Evolutionary conservation across 2,888 invertebrate species (phyloP), one percentile per base, ranked within the genome.

Genomic region (Drosophila villosipedis): DNA sequence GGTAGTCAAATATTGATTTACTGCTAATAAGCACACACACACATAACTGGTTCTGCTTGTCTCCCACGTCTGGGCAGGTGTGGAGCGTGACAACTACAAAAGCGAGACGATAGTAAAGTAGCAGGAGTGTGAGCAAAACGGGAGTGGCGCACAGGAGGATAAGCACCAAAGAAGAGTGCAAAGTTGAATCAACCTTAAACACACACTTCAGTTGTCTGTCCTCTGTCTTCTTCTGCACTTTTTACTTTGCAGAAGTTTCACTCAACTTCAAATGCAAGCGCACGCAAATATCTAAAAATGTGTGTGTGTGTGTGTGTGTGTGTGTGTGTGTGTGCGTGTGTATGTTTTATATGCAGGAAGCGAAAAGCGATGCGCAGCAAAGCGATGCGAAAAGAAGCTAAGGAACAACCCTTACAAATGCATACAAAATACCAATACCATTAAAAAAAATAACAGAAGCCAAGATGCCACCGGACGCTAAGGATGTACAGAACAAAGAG

Each of bases 121-220:
- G 39, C 41, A 60, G 55, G 12, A 43, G 12, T 43, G 25, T 47
- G 35, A 64, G 37, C 54, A 37, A 52, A 57, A 9, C 16, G 50
- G 19, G n/a, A 59, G 4, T 7, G 30, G 37, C 25, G 41, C 7
- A 16, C 25, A 30, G 41, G 10, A n/a, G n/a, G 12, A 31, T 28
- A 14, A 30, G 16, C 43, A 28, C 59, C 25, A 22, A 25, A 47
- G 22, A 30, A 57, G 64, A 80, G 76, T 71, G 72, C 85, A 88
- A 82, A 85, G 85, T 85, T 88, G 83, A 85, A 55, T 88, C 85
- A 85, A 88, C 88, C 82, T 78, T 76, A 83, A 75, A 83, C 66
- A 76, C 82, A 68, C 63, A 73, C 61, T 30, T 63, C 57, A 52
- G 58, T 64, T 67, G 68, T 57, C 49, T 16, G 39, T 39, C 67